phyloP scores from a whole-genome alignment of 2,888 invertebrate species.

The Rhyacophila evoluta region DNA sequence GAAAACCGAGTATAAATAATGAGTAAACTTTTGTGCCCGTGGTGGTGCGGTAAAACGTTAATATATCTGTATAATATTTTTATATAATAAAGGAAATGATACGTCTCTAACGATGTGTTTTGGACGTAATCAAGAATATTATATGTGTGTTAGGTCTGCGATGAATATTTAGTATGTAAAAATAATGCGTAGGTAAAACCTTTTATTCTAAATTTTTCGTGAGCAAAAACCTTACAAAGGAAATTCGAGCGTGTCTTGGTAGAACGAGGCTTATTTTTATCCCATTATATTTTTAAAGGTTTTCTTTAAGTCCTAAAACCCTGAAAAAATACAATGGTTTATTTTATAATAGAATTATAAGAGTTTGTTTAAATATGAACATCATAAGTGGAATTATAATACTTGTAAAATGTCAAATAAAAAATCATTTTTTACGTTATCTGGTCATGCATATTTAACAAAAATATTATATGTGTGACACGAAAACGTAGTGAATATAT shows the following conservation, averaged over 20 bases:
- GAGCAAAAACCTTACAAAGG: constrained; percentile 23
- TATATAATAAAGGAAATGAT: too few relatives aligned
- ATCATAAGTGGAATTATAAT: too few relatives aligned
- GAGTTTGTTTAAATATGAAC: not conserved
- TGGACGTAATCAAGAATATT: not conserved
- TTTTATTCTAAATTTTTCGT: not conserved
- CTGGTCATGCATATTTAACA: too few relatives aligned
- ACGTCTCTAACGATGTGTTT: not conserved
- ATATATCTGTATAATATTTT: too few relatives aligned
- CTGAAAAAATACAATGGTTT: constrained; percentile 11
- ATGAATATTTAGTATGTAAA: not conserved
- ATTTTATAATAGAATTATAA: not conserved
- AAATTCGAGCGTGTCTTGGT: constrained; percentile 31
- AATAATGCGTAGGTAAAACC: not conserved
- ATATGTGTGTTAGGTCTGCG: not conserved
- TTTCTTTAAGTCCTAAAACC: not conserved
- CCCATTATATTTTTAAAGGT: constrained; percentile 32
- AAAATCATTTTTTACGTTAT: too few relatives aligned
- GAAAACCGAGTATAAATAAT: too few relatives aligned
- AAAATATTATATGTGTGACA: too few relatives aligned
- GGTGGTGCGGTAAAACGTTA: too few relatives aligned
- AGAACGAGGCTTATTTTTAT: constrained; percentile 38
- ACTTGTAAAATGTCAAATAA: too few relatives aligned
- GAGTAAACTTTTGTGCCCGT: too few relatives aligned
- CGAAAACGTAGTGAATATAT: too few relatives aligned